Conservation (phyloP, 2,113 vertebrate genomes). For the Leptobrachium ailaonicum region DNA sequence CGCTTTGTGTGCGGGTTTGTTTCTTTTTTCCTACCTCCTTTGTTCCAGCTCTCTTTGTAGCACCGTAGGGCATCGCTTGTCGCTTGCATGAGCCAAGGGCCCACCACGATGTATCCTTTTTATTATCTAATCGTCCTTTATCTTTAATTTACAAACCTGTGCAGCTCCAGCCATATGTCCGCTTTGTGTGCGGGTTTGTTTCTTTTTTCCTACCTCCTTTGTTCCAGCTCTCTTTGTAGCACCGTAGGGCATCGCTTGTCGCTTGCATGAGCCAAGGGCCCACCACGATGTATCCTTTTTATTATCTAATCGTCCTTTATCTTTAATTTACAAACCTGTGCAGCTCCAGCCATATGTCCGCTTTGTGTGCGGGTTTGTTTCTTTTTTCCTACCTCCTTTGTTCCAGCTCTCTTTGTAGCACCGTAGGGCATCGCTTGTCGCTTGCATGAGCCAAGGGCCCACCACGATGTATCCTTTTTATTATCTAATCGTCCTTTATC, state of each 20-base stretch:
- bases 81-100: no score
- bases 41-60: constrained; percentile 63
- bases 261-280: no score
- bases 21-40: constrained; percentile 67
- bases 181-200: constrained; percentile 67
- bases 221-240: constrained; percentile 61
- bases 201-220: constrained; percentile 67
- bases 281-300: no score
- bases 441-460: no score
- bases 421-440: constrained; percentile 10
- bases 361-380: constrained; percentile 66
- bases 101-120: no score
- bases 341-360: constrained; percentile 79
- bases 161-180: constrained; percentile 79
- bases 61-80: constrained; percentile 10
- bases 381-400: constrained; percentile 68
- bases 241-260: constrained; percentile 12
- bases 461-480: no score
- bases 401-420: constrained; percentile 60
- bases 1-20: constrained; percentile 66
- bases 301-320: constrained; percentile 86
- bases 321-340: constrained; percentile 82
- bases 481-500: constrained; percentile 85
- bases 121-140: constrained; percentile 85
- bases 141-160: constrained; percentile 84